Conservation (phyloP, 2,888 invertebrate species). For the Ochropacha duplaris region DNA sequence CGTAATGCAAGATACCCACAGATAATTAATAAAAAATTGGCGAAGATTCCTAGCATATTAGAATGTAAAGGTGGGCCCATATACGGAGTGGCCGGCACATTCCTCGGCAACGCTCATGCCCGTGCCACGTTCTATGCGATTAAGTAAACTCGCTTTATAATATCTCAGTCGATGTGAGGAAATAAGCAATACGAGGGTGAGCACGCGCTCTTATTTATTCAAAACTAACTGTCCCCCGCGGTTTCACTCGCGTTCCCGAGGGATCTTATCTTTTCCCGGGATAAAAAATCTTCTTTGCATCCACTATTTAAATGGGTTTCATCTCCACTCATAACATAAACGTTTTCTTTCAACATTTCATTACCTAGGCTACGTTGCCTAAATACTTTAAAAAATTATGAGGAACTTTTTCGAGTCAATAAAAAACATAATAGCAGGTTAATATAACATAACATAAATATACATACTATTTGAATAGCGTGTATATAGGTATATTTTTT, state of each 20-base stretch:
- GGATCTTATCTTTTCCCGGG: too few relatives aligned
- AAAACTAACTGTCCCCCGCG: too few relatives aligned
- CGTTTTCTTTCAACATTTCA: too few relatives aligned
- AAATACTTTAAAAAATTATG: too few relatives aligned
- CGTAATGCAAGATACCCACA: background rate
- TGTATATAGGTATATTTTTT: slow-evolving; percentile 18
- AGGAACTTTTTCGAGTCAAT: too few relatives aligned
- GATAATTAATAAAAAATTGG: background rate
- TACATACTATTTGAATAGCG: background rate
- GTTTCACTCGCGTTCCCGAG: too few relatives aligned
- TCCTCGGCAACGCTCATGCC: background rate
- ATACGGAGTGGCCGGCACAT: background rate
- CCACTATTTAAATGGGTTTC: too few relatives aligned
- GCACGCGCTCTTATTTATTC: background rate
- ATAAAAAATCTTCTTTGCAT: too few relatives aligned
- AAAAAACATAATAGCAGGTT: too few relatives aligned
- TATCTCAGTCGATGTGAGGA: background rate
- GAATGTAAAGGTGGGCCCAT: background rate
- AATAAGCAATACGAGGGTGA: background rate
- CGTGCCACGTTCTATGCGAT: background rate
- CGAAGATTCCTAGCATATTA: background rate
- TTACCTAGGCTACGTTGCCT: too few relatives aligned
- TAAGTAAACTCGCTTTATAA: background rate
- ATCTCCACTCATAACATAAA: too few relatives aligned
- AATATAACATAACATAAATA: too few relatives aligned